These are phyloP conservation scores for Heterodera schachtii DNA, from an alignment of 1,140 invertebrate genomes.

Conservation along the genomic window DNA sequence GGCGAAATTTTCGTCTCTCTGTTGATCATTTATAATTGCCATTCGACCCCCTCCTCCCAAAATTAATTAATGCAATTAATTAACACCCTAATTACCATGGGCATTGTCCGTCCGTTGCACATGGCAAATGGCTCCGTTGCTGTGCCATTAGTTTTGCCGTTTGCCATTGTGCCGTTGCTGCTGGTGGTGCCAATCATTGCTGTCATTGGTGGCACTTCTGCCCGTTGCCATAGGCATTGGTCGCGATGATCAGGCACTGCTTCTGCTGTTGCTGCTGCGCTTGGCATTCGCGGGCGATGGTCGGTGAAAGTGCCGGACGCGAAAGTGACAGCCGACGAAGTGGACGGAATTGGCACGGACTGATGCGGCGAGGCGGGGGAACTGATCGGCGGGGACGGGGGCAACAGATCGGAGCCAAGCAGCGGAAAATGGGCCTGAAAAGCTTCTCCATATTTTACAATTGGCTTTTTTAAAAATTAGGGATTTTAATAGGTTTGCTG, in stretches of 20 bases:
- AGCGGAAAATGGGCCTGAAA: background rate
- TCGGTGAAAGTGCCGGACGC: background rate
- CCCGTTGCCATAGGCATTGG: too few relatives aligned
- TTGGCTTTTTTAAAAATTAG: background rate
- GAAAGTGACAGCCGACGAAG: background rate
- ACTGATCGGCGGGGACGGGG: background rate
- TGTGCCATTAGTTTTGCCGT: background rate
- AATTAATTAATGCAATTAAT: too few relatives aligned
- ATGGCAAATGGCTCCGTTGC: background rate
- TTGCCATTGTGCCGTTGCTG: background rate
- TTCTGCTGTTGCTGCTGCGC: too few relatives aligned
- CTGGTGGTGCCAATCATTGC: background rate
- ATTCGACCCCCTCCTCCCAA: too few relatives aligned
- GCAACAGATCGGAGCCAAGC: background rate
- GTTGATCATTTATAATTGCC: too few relatives aligned
- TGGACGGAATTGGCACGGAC: background rate
- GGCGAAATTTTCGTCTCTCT: too few relatives aligned
- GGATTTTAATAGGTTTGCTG: background rate
- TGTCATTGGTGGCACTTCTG: too few relatives aligned
- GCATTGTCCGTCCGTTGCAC: too few relatives aligned
- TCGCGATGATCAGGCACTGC: too few relatives aligned
- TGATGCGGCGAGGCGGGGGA: background rate
- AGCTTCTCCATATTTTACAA: too few relatives aligned
- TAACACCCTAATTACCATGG: too few relatives aligned
- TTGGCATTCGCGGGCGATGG: background rate